Conservation (phyloP, 2,888 invertebrate genomes). For the Cosmia trapezina region DNA sequence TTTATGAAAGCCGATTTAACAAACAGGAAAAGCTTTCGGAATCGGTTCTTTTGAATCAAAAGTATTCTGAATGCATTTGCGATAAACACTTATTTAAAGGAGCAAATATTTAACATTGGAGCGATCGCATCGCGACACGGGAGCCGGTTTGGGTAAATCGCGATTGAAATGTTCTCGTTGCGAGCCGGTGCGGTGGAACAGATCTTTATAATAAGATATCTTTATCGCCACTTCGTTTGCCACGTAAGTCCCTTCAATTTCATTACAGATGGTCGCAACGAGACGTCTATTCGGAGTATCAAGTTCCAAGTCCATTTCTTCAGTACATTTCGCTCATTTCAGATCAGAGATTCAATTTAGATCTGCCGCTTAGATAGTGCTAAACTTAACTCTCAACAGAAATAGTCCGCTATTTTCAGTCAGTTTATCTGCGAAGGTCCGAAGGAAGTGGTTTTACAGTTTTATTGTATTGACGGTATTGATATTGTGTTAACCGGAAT, state of each 20-base stretch:
- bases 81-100: constrained; percentile 65
- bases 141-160: constrained; percentile 81
- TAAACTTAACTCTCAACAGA: constrained; percentile 70
- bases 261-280: constrained; percentile 74
- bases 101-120: constrained; percentile 71
- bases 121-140: constrained; percentile 77
- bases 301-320: constrained; percentile 76
- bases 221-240: constrained; percentile 64
- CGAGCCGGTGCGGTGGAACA: constrained; percentile 62
- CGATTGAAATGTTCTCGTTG: constrained; percentile 84
- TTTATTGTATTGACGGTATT: constrained; percentile 55
- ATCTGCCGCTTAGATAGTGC: constrained; percentile 78
- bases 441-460: constrained; percentile 62
- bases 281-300: constrained; percentile 72
- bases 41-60: constrained; percentile 28
- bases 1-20: constrained; percentile 43
- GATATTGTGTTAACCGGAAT: constrained; percentile 50
- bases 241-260: constrained; percentile 77
- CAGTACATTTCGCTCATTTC: constrained; percentile 79
- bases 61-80: constrained; percentile 51
- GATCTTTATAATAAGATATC: constrained; percentile 77
- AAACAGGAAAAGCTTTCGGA: constrained; percentile 41
- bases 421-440: constrained; percentile 70
- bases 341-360: constrained; percentile 84
- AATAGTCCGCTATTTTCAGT: constrained; percentile 77